Conservation (phyloP, 2,797 vertebrate genomes). For the Phoeniculus purpureus region DNA sequence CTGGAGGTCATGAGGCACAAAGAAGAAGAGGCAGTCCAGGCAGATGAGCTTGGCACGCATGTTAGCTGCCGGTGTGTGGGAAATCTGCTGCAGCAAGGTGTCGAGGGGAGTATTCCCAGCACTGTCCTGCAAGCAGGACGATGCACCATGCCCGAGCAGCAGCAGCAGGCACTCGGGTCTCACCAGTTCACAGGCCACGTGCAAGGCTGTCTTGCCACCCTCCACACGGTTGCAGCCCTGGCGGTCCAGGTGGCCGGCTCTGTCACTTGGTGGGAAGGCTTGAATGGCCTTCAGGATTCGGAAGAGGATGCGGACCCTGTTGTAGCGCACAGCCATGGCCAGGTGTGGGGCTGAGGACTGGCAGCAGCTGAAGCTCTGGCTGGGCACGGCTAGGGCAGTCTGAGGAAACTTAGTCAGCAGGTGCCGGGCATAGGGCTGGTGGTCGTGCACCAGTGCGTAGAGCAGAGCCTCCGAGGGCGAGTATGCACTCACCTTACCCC, state of each 20-base stretch:
- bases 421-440: constrained; percentile 88
- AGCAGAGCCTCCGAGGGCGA: constrained; percentile 90
- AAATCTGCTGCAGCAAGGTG: constrained; percentile 82
- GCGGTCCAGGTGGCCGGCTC: constrained; percentile 80
- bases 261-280: constrained; percentile 59
- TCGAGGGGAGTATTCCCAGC: constrained; percentile 83
- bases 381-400: constrained; percentile 82
- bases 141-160: constrained; percentile 87
- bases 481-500: constrained; percentile 86
- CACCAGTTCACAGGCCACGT: constrained; percentile 87
- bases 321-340: constrained; percentile 88
- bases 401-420: constrained; percentile 84
- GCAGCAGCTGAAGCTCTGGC: constrained; percentile 88
- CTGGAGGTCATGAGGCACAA: constrained; percentile 77
- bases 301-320: constrained; percentile 84
- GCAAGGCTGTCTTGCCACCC: constrained; percentile 85
- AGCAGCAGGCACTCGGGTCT: constrained; percentile 87
- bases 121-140: constrained; percentile 75
- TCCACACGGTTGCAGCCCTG: constrained; percentile 85
- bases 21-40: constrained; percentile 88
- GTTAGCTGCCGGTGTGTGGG: neutral
- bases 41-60: constrained; percentile 78
- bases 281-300: constrained; percentile 82
- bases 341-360: constrained; percentile 83
- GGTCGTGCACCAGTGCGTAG: constrained; percentile 93